Conservation (phyloP, 2,888 invertebrate genomes). For the Arge pagana region DNA sequence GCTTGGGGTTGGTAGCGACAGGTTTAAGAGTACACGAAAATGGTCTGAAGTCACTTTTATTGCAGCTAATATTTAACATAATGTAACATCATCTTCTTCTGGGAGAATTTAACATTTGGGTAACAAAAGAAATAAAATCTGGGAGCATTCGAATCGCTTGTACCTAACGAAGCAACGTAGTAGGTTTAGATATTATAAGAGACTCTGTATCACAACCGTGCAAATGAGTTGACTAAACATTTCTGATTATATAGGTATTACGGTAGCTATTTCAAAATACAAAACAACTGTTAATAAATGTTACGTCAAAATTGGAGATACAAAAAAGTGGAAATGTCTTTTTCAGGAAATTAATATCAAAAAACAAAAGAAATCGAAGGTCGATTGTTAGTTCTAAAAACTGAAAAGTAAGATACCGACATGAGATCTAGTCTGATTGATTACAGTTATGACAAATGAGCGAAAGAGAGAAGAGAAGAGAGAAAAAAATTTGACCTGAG, state of each 20-base stretch:
- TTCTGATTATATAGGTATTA: neutral
- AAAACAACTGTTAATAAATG: neutral
- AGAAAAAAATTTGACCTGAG: no score
- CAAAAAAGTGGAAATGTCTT: neutral
- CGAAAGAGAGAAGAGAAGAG: no score
- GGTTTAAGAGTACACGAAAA: slow-evolving; percentile 20
- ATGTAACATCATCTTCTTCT: slow-evolving; percentile 3
- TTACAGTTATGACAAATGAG: no score
- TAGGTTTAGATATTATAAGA: slow-evolving; percentile 2
- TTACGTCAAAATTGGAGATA: slow-evolving; percentile 1
- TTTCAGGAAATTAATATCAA: neutral
- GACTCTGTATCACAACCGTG: neutral
- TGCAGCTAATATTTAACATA: slow-evolving; percentile 9
- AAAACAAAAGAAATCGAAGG: neutral
- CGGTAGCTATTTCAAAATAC: neutral
- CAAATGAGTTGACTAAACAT: neutral
- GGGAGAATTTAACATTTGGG: slow-evolving; percentile 10
- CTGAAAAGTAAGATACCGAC: slow-evolving; percentile 15
- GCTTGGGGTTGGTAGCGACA: slow-evolving; percentile 23
- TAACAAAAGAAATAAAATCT: neutral
- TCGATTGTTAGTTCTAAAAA: neutral
- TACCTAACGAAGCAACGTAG: slow-evolving; percentile 3
- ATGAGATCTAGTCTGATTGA: slow-evolving; percentile 26
- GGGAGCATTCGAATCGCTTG: neutral
- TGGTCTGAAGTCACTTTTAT: slow-evolving; percentile 23